Evolutionary conservation across 2,113 vertebrate species (phyloP).

Genomic region (Pseudopodoces humilis): DNA sequence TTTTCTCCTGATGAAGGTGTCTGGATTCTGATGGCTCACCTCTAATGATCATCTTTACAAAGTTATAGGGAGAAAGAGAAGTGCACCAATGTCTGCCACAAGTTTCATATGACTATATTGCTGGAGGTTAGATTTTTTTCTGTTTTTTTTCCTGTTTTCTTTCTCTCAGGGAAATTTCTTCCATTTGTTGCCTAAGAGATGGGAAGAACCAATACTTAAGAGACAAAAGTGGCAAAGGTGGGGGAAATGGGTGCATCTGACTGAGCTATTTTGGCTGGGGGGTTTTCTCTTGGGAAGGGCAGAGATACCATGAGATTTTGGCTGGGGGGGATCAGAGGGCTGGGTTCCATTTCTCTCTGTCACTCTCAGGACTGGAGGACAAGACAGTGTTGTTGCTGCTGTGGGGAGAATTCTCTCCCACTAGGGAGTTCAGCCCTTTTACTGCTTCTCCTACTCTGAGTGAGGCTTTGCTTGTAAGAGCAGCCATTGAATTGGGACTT

Average conservation of each 20-base stretch:
- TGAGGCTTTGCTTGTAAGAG: accelerated
- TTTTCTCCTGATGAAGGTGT: not conserved
- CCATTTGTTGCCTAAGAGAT: not conserved
- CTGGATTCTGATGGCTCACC: not conserved
- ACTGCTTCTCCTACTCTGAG: not conserved
- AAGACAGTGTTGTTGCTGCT: not conserved
- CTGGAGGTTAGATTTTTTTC: not conserved
- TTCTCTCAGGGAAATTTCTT: not conserved
- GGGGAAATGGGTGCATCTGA: not conserved
- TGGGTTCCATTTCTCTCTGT: not conserved
- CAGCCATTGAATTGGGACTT: accelerated
- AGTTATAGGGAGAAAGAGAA: not conserved
- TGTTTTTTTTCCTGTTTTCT: accelerated
- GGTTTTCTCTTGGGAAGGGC: not conserved
- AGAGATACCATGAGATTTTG: not conserved
- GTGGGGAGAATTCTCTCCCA: not conserved
- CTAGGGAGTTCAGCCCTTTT: not conserved
- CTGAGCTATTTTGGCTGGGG: not conserved
- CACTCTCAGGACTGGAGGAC: accelerated
- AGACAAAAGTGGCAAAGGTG: not conserved
- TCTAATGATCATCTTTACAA: not conserved
- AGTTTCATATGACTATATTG: not conserved
- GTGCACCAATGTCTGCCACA: not conserved
- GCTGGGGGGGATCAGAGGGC: not conserved
- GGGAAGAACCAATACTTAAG: not conserved